phyloP scores from a whole-genome alignment of 2,113 vertebrate genomes.

The Rhabdornis inornatus region DNA sequence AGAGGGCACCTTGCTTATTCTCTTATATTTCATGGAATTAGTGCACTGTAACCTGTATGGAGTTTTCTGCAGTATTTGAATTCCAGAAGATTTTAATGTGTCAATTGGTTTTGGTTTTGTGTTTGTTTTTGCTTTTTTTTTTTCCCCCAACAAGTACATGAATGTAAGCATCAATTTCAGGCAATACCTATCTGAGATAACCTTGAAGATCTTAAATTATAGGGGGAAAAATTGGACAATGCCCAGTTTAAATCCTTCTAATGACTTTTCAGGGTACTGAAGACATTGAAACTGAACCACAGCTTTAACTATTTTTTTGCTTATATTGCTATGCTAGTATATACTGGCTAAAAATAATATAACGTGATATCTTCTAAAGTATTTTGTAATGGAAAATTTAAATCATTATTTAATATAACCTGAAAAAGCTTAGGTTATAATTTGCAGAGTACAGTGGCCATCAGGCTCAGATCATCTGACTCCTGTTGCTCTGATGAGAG shows the following conservation, averaged over 20 bases:
- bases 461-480: background rate
- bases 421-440: background rate
- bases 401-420: background rate
- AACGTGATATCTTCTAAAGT: background rate
- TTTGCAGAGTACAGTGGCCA: background rate
- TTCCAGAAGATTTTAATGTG: background rate
- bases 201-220: background rate
- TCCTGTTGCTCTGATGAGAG: background rate
- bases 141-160: background rate
- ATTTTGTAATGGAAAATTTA: background rate
- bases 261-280: background rate
- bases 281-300: background rate
- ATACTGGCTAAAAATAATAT: background rate
- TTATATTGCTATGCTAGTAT: background rate
- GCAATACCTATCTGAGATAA: background rate
- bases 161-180: background rate
- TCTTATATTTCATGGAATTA: background rate
- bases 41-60: background rate
- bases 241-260: background rate
- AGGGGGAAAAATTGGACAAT: background rate
- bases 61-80: background rate
- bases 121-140: background rate
- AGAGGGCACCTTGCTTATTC: constrained; percentile 4
- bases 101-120: background rate
- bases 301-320: background rate